Percentiles rank a stretch among this genome's conserved stretches.
Conservation (phyloP, 1,140 invertebrate genomes). For the Pollicipes pollicipes region DNA sequence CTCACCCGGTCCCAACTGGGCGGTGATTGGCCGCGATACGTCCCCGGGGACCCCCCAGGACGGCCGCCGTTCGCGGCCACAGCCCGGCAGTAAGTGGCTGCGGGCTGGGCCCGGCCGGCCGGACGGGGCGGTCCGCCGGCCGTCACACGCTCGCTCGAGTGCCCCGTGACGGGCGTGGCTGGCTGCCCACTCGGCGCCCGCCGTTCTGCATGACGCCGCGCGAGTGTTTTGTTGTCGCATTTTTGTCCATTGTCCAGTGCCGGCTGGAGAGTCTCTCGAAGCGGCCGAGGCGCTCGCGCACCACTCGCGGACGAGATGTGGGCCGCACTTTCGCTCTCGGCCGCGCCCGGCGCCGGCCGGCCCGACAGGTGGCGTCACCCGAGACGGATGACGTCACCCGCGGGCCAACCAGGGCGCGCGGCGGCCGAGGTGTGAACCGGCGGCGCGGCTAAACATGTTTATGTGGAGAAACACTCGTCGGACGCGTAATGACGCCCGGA, state of each 20-base stretch:
- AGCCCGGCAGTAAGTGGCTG: no score
- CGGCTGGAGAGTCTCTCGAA: neutral
- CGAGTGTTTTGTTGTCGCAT: neutral
- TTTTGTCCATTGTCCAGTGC: neutral
- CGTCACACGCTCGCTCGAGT: neutral
- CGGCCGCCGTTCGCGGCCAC: no score
- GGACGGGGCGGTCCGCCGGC: no score
- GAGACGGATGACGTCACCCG: neutral
- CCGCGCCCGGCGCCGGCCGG: no score
- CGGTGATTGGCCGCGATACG: no score
- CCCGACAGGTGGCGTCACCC: neutral
- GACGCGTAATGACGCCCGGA: neutral
- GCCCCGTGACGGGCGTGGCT: no score
- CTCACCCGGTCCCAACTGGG: no score
- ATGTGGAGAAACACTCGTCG: constrained; percentile 13
- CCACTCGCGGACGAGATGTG: neutral
- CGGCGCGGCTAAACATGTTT: constrained; percentile 19
- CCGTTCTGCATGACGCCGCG: no score
- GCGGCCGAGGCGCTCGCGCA: no score
- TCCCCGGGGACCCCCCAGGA: no score
- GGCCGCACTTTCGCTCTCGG: neutral
- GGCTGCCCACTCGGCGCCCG: no score
- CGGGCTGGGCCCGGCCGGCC: no score
- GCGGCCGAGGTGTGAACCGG: constrained; percentile 1
- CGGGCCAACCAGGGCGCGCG: neutral